These are phyloP conservation scores for Caenorhabditis zanzibari DNA, from an alignment of 2,888 invertebrate genomes.

Conservation along the genomic window DNA sequence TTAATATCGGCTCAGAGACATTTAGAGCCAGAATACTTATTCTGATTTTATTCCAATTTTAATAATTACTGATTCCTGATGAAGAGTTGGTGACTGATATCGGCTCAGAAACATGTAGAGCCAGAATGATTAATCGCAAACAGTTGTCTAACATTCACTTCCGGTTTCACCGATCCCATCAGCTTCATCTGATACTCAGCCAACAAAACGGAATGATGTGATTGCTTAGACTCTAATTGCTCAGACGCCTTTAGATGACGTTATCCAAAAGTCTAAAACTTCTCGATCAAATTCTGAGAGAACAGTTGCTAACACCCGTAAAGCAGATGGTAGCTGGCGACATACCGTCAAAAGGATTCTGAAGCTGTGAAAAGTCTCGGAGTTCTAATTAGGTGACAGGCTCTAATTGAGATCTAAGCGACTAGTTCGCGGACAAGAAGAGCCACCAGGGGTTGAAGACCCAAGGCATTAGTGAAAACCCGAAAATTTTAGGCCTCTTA, in stretches of 20 bases:
- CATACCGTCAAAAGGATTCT: slow-evolving; percentile 10
- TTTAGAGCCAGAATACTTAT: too few relatives aligned
- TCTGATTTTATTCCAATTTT: too few relatives aligned
- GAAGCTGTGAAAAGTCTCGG: slow-evolving; percentile 19
- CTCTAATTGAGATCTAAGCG: neutral
- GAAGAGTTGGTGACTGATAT: too few relatives aligned
- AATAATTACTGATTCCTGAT: too few relatives aligned
- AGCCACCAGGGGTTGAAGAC: neutral
- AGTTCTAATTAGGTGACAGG: slow-evolving; percentile 24
- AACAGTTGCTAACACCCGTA: slow-evolving; percentile 15
- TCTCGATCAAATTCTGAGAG: neutral
- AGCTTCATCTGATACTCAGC: neutral
- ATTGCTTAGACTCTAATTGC: neutral
- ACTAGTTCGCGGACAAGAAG: neutral
- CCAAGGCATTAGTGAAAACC: too few relatives aligned
- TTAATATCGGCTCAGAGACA: too few relatives aligned
- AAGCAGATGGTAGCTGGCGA: slow-evolving; percentile 29
- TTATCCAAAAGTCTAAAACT: neutral
- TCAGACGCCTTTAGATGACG: neutral
- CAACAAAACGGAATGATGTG: neutral
- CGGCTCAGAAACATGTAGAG: too few relatives aligned
- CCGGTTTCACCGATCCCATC: too few relatives aligned
- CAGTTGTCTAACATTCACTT: too few relatives aligned
- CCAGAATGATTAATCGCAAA: too few relatives aligned
- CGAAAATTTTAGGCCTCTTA: too few relatives aligned